phyloP scores from a whole-genome alignment of 2,113 vertebrate species.

The Leptosomus discolor region DNA sequence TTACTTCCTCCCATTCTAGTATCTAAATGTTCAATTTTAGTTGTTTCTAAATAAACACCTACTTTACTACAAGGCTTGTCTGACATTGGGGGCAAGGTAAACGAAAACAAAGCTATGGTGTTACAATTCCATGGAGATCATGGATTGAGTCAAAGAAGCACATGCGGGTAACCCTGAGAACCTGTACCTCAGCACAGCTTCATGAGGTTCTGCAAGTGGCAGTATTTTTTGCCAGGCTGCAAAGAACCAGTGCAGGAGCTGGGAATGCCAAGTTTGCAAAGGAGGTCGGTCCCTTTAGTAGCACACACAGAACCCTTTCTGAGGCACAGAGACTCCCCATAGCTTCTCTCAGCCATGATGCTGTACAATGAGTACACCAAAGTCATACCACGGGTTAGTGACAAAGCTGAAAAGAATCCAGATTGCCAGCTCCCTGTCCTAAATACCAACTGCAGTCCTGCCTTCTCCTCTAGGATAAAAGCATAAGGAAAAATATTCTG shows the following conservation, averaged over 20 bases:
- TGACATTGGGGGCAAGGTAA: background rate
- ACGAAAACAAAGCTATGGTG: background rate
- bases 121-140: background rate
- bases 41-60: background rate
- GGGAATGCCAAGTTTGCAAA: background rate
- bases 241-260: background rate
- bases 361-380: background rate
- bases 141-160: background rate
- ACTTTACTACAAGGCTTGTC: background rate
- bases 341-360: background rate
- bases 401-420: constrained; percentile 53
- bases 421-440: constrained; percentile 50
- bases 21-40: background rate
- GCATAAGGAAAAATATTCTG: background rate
- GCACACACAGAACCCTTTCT: background rate
- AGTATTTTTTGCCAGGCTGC: background rate
- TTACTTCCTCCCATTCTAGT: background rate
- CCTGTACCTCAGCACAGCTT: background rate
- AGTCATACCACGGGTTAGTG: background rate
- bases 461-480: constrained; percentile 43
- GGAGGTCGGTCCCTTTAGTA: background rate
- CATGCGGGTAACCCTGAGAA: fast-evolving
- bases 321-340: background rate
- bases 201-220: background rate
- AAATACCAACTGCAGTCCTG: constrained; percentile 41